Evolutionary conservation across 2,113 vertebrate species (phyloP).

Genomic region (Tichodroma muraria): DNA sequence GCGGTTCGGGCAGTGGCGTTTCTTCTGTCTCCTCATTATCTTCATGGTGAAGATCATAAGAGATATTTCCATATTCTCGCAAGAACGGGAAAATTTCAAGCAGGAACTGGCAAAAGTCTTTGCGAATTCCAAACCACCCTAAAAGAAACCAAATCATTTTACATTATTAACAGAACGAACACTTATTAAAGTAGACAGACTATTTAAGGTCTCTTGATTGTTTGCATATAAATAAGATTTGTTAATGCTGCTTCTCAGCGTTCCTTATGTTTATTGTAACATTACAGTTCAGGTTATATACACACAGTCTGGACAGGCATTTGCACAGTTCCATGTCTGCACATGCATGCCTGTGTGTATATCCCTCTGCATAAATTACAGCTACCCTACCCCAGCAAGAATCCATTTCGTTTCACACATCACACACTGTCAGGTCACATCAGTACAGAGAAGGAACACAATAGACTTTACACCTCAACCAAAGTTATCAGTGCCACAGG

Average conservation of each 20-base stretch:
- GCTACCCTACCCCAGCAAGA: not conserved
- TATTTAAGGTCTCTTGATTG: not conserved
- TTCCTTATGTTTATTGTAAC: not conserved
- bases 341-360: not conserved
- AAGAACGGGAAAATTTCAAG: conserved; percentile 95
- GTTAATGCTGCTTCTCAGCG: not conserved
- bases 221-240: not conserved
- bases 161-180: not conserved
- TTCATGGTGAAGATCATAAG: conserved; percentile 93
- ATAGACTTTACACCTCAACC: not conserved
- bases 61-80: conserved; percentile 96
- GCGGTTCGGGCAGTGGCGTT: conserved; percentile 83
- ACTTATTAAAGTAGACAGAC: not conserved
- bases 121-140: conserved; percentile 99
- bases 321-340: not conserved
- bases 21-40: conserved; percentile 89
- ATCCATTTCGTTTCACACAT: not conserved
- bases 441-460: not conserved
- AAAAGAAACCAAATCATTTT: not conserved
- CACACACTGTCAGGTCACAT: not conserved
- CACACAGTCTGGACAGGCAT: not conserved
- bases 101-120: conserved; percentile 98
- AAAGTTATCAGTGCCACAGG: not conserved
- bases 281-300: not conserved
- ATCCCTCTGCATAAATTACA: not conserved